A percentile compares a stretch with the other conserved stretches of the same genome.
Evolutionary conservation across 2,888 invertebrate species (phyloP).

Genomic region (Trilocha varians): DNA sequence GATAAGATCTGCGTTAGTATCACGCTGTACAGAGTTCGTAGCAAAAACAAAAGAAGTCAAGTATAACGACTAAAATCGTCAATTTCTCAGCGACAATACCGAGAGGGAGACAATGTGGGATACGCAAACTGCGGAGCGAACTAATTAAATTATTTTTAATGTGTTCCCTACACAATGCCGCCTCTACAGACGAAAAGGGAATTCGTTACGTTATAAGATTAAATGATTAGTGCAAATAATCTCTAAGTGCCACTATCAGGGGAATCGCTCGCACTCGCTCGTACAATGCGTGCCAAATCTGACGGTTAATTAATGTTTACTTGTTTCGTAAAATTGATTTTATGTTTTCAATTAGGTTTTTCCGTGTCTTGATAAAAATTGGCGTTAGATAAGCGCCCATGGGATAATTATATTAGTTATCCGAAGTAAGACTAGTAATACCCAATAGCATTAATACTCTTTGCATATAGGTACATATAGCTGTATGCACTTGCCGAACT

Average conservation of each 20-base stretch:
- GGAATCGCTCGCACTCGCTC: slow-evolving; percentile 2
- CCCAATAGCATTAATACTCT: too few species aligned
- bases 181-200: slow-evolving; percentile 8
- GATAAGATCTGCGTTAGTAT: background rate
- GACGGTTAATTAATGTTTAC: background rate
- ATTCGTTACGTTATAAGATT: slow-evolving; percentile 24
- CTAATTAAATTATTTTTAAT: background rate
- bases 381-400: too few species aligned
- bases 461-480: too few species aligned
- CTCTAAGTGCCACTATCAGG: slow-evolving; percentile 11
- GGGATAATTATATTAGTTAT: too few species aligned
- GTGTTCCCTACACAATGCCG: background rate
- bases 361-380: too few species aligned
- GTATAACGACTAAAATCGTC: background rate
- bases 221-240: slow-evolving; percentile 18
- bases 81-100: background rate
- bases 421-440: too few species aligned
- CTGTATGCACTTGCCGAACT: too few species aligned
- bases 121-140: background rate
- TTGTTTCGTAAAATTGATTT: background rate
- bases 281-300: background rate
- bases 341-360: too few species aligned
- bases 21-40: background rate
- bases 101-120: background rate
- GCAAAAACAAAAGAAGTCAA: background rate